A percentile compares a stretch with the other conserved stretches of the same genome.
These are phyloP conservation scores for Boloria selene DNA, from an alignment of 2,888 invertebrate species.

Conservation along the genomic window DNA sequence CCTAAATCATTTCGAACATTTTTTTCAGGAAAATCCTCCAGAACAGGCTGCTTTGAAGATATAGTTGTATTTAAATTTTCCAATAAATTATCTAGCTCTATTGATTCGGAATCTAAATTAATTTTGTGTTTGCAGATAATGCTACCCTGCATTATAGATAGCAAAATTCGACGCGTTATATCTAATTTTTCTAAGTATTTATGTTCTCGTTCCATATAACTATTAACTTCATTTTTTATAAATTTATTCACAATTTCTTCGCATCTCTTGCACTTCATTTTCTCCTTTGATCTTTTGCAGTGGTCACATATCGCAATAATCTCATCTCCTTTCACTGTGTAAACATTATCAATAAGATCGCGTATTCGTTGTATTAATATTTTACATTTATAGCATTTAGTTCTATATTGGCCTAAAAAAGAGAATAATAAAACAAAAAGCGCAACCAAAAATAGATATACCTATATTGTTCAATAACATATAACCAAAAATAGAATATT, in stretches of 20 bases:
- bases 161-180: conserved; percentile 48
- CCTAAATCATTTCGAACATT: neutral
- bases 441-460: neutral
- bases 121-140: conserved; percentile 44
- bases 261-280: conserved; percentile 54
- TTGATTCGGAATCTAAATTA: conserved; percentile 26
- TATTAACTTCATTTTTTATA: conserved; percentile 40
- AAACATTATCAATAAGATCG: conserved; percentile 51
- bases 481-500: no score
- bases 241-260: conserved; percentile 48
- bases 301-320: conserved; percentile 50
- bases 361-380: conserved; percentile 48
- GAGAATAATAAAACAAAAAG: neutral
- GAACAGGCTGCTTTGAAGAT: conserved; percentile 37
- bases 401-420: conserved; percentile 47
- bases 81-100: conserved; percentile 19
- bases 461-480: no score
- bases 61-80: conserved; percentile 38
- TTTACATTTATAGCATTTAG: conserved; percentile 52
- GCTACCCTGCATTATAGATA: conserved; percentile 44
- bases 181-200: conserved; percentile 46
- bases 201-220: conserved; percentile 40
- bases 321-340: conserved; percentile 48
- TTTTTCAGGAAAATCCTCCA: conserved; percentile 20
- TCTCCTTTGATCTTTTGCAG: conserved; percentile 47